Base-by-base conservation (phyloP, 2,888 invertebrate species). In the Idaea dimidiata region DNA sequence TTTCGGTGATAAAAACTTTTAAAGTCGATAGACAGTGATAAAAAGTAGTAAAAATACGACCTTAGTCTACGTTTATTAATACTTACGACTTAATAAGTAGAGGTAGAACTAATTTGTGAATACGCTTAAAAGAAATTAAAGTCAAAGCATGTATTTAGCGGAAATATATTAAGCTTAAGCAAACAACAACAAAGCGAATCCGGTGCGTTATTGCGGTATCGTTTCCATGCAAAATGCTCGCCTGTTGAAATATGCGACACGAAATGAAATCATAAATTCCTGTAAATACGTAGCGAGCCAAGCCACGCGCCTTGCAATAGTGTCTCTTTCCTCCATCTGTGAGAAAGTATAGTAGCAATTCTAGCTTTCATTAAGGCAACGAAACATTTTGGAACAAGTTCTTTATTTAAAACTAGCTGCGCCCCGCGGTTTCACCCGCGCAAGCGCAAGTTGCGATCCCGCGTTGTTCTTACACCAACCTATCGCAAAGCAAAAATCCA, bases 261-360 rank as follows among this genome's bases (percentile, higher is more conserved):
- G 82, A 89, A 89, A 90, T 90, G 87, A 90, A 90, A 88, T 86
- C 87, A 88, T 89, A 90, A 89, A 89, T 89, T 87, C 76, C 73
- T 70, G 83, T 83, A 82, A 87, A 86, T 83, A 84, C 76, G 78
- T 76, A 74, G 72, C 80, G 80, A 74, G 74, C 73, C 74, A 71
- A 75, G 75, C 76, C 68, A 62, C 69, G 80, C 77, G 77, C 75
- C 74, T 74, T 74, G 74, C 71, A 69, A 71, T 72, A 70, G 70
- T 70, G 72, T 73, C 73, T 73, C 69, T 68, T 66, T 68, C 62
- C 68, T 64, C 68, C 69, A 72, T 72, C 70, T 65, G 66, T 55
- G 69, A 62, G 72, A 72, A 70, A 72, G 70, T 70, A 70, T 70
- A 66, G 68, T 62, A 63, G 68, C 70, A 70, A 70, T 72, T 67